A percentile compares a stretch with the other conserved stretches of the same genome.
These are phyloP conservation scores for Plotosus lineatus DNA, from an alignment of 2,113 vertebrate genomes.

Conservation along the genomic window DNA sequence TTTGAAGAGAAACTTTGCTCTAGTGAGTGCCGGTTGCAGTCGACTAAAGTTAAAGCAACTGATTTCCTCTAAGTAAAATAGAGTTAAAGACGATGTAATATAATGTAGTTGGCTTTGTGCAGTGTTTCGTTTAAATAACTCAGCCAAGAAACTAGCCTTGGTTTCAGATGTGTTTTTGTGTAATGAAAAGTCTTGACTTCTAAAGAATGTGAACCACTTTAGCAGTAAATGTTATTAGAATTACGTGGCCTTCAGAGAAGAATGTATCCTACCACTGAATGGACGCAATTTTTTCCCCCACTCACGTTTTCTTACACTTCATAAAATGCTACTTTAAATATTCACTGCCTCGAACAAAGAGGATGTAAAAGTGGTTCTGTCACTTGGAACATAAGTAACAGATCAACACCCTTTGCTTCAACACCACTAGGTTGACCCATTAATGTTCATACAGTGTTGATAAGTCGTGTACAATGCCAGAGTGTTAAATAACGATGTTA, in stretches of 20 bases:
- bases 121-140: no score
- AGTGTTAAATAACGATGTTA: no score
- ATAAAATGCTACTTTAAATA: background rate
- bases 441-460: no score
- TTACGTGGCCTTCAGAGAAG: background rate
- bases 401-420: no score
- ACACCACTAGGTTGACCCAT: no score
- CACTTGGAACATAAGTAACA: background rate
- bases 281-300: background rate
- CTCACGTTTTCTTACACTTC: background rate
- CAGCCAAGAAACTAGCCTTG: background rate
- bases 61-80: no score
- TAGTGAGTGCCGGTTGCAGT: no score
- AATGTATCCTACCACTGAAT: background rate
- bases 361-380: background rate
- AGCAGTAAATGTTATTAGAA: slow-evolving; percentile 2
- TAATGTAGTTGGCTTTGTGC: background rate
- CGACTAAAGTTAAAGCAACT: no score
- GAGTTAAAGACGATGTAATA: background rate
- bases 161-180: background rate
- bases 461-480: no score
- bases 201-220: background rate
- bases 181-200: background rate
- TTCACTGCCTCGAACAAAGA: background rate
- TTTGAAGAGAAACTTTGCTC: no score